A percentile compares a stretch with the other conserved stretches of the same genome.
Evolutionary conservation across 2,888 invertebrate species (phyloP).

Genomic region (Eubasilissa splendida): DNA sequence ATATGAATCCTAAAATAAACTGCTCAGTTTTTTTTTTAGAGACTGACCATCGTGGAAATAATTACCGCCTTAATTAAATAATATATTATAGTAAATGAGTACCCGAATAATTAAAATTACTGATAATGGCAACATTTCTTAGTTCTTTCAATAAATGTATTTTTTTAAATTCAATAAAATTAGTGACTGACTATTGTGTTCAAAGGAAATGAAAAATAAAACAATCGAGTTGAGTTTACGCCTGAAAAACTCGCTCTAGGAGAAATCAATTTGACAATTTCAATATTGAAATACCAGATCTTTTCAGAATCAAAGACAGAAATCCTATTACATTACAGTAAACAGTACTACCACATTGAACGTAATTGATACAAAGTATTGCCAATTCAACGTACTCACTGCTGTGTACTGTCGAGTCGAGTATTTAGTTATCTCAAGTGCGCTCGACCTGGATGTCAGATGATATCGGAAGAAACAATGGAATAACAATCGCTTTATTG

Average conservation of each 20-base stretch:
- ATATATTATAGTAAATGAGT: no score
- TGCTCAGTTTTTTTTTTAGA: no score
- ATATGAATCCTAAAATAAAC: no score
- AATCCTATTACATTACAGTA: background rate
- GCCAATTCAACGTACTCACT: background rate
- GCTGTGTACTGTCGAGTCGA: background rate
- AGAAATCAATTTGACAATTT: background rate
- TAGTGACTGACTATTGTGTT: no score
- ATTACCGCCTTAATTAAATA: no score
- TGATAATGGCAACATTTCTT: no score
- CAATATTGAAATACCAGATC: background rate
- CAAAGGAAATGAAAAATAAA: background rate
- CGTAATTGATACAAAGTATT: constrained; percentile 13
- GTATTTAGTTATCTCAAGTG: background rate
- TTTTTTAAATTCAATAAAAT: no score
- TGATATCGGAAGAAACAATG: constrained; percentile 19
- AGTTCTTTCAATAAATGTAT: no score
- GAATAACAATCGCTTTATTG: background rate
- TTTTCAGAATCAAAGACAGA: constrained; percentile 12
- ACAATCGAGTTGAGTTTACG: background rate
- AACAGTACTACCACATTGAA: background rate
- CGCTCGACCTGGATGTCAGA: background rate
- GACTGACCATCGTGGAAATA: no score
- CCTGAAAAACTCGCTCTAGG: background rate
- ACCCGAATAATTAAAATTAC: no score